A percentile compares a stretch with the other conserved stretches of the same genome.
Conservation (phyloP, 2,888 invertebrate species). For the Agrochola circellaris region DNA sequence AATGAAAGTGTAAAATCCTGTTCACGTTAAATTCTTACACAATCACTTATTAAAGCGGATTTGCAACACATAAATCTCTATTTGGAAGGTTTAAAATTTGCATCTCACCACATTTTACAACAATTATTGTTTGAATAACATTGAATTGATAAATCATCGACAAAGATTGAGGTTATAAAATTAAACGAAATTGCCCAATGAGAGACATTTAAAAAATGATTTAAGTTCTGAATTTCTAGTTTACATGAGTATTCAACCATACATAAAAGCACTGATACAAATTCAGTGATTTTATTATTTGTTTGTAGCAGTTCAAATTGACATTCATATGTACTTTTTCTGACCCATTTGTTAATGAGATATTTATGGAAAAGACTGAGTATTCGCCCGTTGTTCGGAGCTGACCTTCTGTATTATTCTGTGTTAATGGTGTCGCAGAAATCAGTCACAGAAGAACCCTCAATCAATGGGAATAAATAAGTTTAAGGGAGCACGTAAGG, state of each 20-base stretch:
- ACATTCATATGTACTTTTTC: neutral
- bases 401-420: slow-evolving; percentile 2
- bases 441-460: slow-evolving; percentile 70
- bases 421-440: slow-evolving; percentile 44
- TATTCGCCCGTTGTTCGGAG: neutral
- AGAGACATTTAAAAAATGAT: neutral
- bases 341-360: neutral
- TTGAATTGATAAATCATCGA: too few relatives aligned
- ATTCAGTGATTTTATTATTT: neutral
- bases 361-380: neutral
- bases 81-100: neutral
- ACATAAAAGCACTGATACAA: neutral
- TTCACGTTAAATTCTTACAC: neutral
- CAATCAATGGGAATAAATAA: slow-evolving; percentile 72
- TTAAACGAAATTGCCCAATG: neutral
- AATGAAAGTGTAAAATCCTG: neutral
- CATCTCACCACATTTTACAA: neutral
- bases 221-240: neutral
- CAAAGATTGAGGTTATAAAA: neutral
- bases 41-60: neutral
- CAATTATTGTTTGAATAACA: neutral
- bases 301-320: neutral
- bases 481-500: slow-evolving; percentile 63
- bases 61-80: neutral
- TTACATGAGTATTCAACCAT: neutral